phyloP scores from a whole-genome alignment of 2,113 vertebrate genomes.

The Solea senegalensis region DNA sequence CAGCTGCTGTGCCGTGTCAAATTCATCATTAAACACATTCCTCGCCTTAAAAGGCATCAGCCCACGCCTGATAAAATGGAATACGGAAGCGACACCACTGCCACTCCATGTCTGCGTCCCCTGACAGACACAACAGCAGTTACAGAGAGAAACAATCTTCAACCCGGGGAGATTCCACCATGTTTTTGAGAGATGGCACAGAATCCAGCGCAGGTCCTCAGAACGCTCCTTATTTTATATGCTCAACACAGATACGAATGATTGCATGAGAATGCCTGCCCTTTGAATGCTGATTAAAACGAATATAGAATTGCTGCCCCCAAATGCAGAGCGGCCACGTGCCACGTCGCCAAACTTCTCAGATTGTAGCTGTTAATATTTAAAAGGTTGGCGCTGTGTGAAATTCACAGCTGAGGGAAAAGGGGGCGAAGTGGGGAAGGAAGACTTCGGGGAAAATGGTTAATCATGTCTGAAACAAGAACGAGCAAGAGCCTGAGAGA shows the following conservation, averaged over 20 bases:
- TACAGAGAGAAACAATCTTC: slow-evolving; percentile 53
- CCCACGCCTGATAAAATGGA: slow-evolving; percentile 59
- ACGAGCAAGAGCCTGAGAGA: slow-evolving; percentile 15
- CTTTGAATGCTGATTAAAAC: slow-evolving; percentile 69
- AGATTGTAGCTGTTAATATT: slow-evolving; percentile 58
- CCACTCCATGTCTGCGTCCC: slow-evolving; percentile 25
- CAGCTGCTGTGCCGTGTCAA: slow-evolving; percentile 39
- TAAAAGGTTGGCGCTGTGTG: slow-evolving; percentile 41
- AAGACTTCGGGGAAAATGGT: slow-evolving; percentile 36
- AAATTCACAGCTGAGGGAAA: slow-evolving; percentile 40
- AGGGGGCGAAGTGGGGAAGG: slow-evolving; percentile 13
- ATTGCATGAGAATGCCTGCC: slow-evolving; percentile 35
- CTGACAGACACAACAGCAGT: slow-evolving; percentile 40
- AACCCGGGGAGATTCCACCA: slow-evolving; percentile 42
- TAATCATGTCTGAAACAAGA: slow-evolving; percentile 37
- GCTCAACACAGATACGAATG: slow-evolving; percentile 44
- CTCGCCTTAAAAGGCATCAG: slow-evolving; percentile 38
- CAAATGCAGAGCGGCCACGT: slow-evolving; percentile 4
- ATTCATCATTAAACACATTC: slow-evolving; percentile 58
- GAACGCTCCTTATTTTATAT: slow-evolving; percentile 60
- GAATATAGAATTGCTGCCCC: slow-evolving; percentile 48
- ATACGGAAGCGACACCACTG: slow-evolving; percentile 48
- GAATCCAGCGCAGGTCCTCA: slow-evolving; percentile 27
- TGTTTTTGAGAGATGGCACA: slow-evolving; percentile 11
- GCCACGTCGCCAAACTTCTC: slow-evolving; percentile 36